Conservation (phyloP, 2,888 invertebrate genomes). For the Lomographa bimaculata region DNA sequence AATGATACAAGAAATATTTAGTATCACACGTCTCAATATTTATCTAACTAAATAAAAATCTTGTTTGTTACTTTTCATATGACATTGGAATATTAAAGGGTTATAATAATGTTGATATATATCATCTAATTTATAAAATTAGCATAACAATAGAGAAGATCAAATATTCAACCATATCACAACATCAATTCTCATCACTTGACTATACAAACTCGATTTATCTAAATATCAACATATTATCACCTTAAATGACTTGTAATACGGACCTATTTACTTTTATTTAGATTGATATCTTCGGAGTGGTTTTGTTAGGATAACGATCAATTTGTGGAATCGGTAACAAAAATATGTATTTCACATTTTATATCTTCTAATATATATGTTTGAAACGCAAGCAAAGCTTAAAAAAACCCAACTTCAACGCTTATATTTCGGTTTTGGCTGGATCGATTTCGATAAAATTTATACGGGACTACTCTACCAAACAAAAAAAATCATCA, state of each 20-base stretch:
- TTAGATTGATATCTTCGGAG: conserved; percentile 14
- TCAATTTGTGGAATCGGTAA: no score
- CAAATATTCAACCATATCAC: conserved; percentile 25
- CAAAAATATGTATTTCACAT: no score
- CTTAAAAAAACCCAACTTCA: no score
- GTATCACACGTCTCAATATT: no score
- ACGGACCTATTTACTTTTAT: conserved; percentile 14
- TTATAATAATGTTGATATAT: conserved; percentile 26
- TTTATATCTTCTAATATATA: no score
- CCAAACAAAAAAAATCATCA: no score
- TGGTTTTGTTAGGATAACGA: no score
- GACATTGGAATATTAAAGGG: conserved; percentile 9
- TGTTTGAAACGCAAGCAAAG: no score
- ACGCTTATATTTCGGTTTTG: no score
- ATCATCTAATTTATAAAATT: conserved; percentile 27
- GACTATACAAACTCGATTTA: conserved; percentile 35
- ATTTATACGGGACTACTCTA: no score
- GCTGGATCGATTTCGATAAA: no score
- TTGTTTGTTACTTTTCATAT: conserved; percentile 17
- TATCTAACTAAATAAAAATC: conserved; percentile 1
- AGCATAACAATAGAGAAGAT: conserved; percentile 33
- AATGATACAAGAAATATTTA: no score
- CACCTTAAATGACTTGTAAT: conserved; percentile 26
- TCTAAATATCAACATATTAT: conserved; percentile 41
- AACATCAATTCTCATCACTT: conserved; percentile 35